These are phyloP conservation scores for Hippopotamyrus pictus DNA, from an alignment of 2,797 vertebrate genomes.

Conservation along the genomic window DNA sequence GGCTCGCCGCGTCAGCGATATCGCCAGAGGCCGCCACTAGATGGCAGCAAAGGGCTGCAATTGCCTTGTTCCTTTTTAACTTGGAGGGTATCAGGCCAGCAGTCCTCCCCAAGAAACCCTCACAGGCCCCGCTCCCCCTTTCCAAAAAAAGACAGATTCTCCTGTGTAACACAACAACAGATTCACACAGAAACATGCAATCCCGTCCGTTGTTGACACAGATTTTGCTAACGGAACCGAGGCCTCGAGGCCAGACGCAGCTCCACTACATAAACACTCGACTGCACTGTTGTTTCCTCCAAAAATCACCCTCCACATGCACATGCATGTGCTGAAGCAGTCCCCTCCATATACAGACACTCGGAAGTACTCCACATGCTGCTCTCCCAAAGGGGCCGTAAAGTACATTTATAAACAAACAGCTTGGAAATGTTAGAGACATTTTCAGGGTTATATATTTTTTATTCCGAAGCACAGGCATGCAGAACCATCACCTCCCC, in stretches of 20 bases:
- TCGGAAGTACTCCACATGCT: background rate
- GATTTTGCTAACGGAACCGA: background rate
- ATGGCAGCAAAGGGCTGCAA: slow-evolving; percentile 69
- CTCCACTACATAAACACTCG: background rate
- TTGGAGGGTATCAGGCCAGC: background rate
- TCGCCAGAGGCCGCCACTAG: slow-evolving; percentile 53
- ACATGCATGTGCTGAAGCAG: background rate
- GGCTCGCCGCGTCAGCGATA: background rate
- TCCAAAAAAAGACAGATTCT: slow-evolving; percentile 1
- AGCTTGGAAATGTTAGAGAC: background rate
- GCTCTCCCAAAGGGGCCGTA: background rate
- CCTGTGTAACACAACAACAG: slow-evolving; percentile 6
- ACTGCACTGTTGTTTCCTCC: background rate
- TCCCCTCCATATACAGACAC: background rate
- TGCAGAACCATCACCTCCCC: background rate
- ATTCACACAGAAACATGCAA: background rate
- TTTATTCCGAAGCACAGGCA: background rate
- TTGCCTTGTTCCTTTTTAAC: slow-evolving; percentile 20
- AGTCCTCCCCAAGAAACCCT: background rate
- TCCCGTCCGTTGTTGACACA: background rate
- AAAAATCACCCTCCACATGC: background rate
- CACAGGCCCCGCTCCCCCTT: background rate
- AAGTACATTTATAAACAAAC: slow-evolving; percentile 1
- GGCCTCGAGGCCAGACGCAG: background rate
- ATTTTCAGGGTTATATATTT: background rate